phyloP scores from a whole-genome alignment of 2,113 vertebrate genomes.

The Psephotus haematonotus region DNA sequence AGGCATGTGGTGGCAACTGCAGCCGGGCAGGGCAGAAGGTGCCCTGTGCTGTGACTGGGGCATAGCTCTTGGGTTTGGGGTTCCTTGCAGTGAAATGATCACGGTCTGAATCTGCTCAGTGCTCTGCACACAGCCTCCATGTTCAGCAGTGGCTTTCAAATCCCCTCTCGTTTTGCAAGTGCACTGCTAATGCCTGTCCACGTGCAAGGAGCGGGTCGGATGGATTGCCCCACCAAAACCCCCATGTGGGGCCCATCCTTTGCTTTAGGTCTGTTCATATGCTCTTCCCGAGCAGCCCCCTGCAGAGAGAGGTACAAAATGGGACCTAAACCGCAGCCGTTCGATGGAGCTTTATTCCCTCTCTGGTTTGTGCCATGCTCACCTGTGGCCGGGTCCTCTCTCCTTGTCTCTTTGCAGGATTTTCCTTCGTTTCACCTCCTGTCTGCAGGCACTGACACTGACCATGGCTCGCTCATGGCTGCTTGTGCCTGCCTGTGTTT shows the following conservation, averaged over 20 bases:
- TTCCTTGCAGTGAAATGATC: background rate
- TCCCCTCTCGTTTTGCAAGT: background rate
- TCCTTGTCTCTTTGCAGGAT: background rate
- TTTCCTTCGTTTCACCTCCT: rapidly evolving
- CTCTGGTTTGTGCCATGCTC: background rate
- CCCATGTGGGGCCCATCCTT: background rate
- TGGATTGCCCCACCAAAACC: background rate
- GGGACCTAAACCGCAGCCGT: background rate
- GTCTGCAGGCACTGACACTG: background rate
- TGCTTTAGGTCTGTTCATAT: rapidly evolving
- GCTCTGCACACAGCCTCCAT: background rate
- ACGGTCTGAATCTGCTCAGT: background rate
- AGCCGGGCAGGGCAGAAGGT: background rate
- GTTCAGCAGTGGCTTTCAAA: background rate
- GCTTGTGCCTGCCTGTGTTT: background rate
- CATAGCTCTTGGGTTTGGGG: background rate
- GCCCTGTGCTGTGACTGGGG: background rate
- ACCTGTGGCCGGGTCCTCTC: background rate
- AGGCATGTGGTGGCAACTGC: rapidly evolving
- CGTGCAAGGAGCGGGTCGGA: rapidly evolving
- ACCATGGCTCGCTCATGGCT: rapidly evolving
- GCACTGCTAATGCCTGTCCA: rapidly evolving
- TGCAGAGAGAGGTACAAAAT: background rate
- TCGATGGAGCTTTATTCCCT: background rate
- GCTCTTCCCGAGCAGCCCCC: background rate